Conservation (phyloP, 2,797 vertebrate species). For the Halcyon smyrnensis region DNA sequence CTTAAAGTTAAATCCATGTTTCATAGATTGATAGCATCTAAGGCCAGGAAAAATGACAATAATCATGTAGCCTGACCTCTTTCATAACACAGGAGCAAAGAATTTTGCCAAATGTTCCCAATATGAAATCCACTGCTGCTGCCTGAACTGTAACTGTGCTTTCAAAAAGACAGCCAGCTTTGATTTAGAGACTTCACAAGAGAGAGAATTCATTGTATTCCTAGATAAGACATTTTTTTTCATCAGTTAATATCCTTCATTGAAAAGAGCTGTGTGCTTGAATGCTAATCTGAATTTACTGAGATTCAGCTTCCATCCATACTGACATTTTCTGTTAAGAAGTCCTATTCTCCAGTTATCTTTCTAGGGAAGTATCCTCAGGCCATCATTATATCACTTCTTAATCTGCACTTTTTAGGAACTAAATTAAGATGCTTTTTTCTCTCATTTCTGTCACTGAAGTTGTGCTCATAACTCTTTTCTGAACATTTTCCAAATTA, state of each 20-base stretch:
- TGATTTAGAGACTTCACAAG: neutral
- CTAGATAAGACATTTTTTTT: neutral
- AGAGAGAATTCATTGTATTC: neutral
- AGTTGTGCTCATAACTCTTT: neutral
- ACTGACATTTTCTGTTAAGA: neutral
- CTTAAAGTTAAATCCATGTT: neutral
- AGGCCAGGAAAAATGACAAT: neutral
- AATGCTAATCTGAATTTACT: neutral
- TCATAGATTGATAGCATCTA: neutral
- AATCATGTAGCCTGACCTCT: neutral
- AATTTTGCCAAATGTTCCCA: neutral
- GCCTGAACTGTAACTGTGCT: neutral
- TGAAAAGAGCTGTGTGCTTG: neutral
- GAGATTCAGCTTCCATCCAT: neutral
- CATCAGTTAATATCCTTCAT: neutral
- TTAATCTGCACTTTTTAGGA: neutral
- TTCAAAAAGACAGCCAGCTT: neutral
- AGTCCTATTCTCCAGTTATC: neutral
- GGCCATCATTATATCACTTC: neutral
- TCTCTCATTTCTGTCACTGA: neutral
- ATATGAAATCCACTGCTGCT: neutral
- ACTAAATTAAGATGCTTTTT: neutral
- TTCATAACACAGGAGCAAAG: neutral
- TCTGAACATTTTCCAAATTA: neutral
- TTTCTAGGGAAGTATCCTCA: neutral